Conservation (phyloP, 2,797 vertebrate species). For the Gallinago stenura region DNA sequence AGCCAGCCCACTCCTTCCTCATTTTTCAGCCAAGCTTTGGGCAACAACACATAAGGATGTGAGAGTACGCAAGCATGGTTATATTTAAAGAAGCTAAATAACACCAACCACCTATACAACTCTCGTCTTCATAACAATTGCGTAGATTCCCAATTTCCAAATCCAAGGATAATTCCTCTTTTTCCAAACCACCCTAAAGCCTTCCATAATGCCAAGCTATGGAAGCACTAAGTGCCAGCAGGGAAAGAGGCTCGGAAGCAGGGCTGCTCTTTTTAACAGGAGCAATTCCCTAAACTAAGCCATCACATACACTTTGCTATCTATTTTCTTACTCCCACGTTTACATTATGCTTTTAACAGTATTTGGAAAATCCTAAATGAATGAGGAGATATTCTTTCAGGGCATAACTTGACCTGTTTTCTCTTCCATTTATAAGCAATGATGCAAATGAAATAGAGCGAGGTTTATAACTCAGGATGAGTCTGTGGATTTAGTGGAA, state of each 20-base stretch:
- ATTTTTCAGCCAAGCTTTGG: background rate
- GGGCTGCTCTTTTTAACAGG: background rate
- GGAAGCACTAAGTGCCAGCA: background rate
- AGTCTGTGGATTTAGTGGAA: background rate
- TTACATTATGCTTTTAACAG: background rate
- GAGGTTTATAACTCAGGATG: background rate
- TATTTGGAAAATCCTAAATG: conserved; percentile 18
- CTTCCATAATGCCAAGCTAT: background rate
- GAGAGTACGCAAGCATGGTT: accelerated
- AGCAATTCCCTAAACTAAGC: background rate
- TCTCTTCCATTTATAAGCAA: conserved; percentile 20
- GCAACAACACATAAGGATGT: background rate
- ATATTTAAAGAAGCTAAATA: background rate
- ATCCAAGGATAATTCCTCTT: background rate
- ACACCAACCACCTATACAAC: background rate
- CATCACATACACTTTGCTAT: accelerated
- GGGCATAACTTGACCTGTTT: conserved; percentile 56
- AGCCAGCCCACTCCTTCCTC: background rate
- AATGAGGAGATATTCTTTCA: conserved; percentile 21
- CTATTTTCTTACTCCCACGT: background rate
- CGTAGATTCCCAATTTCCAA: background rate
- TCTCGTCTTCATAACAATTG: background rate
- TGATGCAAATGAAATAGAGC: conserved; percentile 28
- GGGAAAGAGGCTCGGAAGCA: background rate
- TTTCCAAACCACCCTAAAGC: background rate